These are phyloP conservation scores for Odontocolon sp. DNA, from an alignment of 2,888 invertebrate genomes.

Conservation along the genomic window DNA sequence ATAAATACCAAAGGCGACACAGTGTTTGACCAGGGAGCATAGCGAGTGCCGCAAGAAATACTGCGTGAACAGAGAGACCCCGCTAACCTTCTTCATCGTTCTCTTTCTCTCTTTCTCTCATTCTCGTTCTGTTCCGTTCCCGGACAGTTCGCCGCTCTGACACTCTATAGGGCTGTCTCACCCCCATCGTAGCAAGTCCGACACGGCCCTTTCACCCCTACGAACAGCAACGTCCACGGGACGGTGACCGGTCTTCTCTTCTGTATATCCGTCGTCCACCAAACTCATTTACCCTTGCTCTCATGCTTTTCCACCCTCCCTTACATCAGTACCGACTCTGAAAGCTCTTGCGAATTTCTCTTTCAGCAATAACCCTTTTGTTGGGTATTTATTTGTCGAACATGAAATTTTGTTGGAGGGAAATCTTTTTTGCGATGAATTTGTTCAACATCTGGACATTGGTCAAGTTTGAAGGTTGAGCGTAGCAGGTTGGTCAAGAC, in stretches of 20 bases:
- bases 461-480: slow-evolving; percentile 37
- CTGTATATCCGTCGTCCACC: slow-evolving; percentile 64
- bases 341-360: background rate
- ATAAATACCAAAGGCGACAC: slow-evolving; percentile 81
- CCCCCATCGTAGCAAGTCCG: background rate
- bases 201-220: slow-evolving; percentile 4
- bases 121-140: too few relatives aligned
- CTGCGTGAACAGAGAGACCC: slow-evolving; percentile 69
- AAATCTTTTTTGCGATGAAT: background rate
- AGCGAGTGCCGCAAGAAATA: slow-evolving; percentile 78
- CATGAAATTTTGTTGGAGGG: background rate
- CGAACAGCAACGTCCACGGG: slow-evolving; percentile 29
- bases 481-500: slow-evolving; percentile 46
- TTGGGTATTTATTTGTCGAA: background rate
- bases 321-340: background rate
- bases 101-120: slow-evolving; percentile 18
- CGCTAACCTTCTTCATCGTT: slow-evolving; percentile 38
- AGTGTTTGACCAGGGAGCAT: slow-evolving; percentile 79
- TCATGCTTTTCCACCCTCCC: slow-evolving; percentile 63
- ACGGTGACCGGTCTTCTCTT: slow-evolving; percentile 58
- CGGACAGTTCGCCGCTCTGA: slow-evolving; percentile 9
- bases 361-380: background rate
- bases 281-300: slow-evolving; percentile 65
- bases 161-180: slow-evolving; percentile 10
- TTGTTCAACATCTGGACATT: background rate